Percentiles rank a stretch among this genome's conserved stretches.
Evolutionary conservation across 2,888 invertebrate species (phyloP).

Genomic region (Nipponacmea schrenckii): DNA sequence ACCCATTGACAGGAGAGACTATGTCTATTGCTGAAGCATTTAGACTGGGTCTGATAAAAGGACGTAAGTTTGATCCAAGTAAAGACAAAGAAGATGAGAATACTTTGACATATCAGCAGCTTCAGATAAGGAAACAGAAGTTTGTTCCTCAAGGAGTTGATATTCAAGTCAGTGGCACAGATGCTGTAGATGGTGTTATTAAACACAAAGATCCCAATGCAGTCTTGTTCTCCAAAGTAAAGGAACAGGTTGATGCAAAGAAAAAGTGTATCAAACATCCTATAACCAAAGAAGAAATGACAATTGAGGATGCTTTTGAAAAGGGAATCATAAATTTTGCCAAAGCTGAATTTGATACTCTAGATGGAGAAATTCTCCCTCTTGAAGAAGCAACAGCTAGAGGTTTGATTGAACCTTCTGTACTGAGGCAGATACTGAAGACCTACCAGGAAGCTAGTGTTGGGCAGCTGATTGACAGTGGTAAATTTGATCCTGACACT

Average conservation of each 20-base stretch:
- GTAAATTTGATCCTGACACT: conserved; percentile 69
- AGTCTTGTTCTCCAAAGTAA: conserved; percentile 47
- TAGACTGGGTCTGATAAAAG: conserved; percentile 53
- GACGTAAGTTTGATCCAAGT: conserved; percentile 40
- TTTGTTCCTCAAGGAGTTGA: conserved; percentile 46
- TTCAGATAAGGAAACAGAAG: conserved; percentile 54
- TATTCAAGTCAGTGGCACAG: conserved; percentile 21
- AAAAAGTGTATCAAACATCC: conserved; percentile 50
- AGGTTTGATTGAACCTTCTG: conserved; percentile 51
- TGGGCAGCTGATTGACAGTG: conserved; percentile 56
- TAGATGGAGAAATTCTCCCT: conserved; percentile 46
- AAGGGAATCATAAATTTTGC: conserved; percentile 55
- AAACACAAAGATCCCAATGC: conserved; percentile 43
- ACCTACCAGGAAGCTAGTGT: conserved; percentile 54
- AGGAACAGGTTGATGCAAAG: conserved; percentile 48
- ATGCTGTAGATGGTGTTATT: conserved; percentile 40
- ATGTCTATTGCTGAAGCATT: conserved; percentile 57
- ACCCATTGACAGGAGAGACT: conserved; percentile 56
- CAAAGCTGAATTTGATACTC: conserved; percentile 46
- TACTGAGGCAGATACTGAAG: conserved; percentile 53
- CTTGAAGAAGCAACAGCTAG: conserved; percentile 55
- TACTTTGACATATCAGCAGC: conserved; percentile 51
- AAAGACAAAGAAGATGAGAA: conserved; percentile 39
- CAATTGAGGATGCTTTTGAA: conserved; percentile 58
- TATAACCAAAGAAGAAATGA: conserved; percentile 47